Evolutionary conservation across 2,113 vertebrate species (phyloP), one percentile per base, ranked within the genome.

Genomic region (Mus spicilegus): DNA sequence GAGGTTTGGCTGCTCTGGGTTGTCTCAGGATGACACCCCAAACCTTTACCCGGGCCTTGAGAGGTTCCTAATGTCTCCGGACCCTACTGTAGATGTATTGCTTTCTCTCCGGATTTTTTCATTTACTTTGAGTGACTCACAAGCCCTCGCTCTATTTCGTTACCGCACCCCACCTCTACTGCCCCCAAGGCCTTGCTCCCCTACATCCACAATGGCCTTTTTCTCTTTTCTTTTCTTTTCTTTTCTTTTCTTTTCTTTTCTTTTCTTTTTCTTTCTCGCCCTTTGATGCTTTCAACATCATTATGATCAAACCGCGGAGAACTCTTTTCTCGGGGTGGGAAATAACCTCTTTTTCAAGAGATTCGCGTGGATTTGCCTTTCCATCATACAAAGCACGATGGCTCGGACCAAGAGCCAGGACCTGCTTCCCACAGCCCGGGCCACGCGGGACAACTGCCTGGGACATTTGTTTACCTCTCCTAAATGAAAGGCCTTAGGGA

Each of bases 401-500:
- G 36, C 58, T 73, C 51, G 14, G 78, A 70, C 63, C 49, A 11
- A 30, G 93, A 8, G 54, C 63, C 89, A 65, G 46, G 16, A 46
- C 42, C 10, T 24, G 69, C 61, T 78, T 73, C 46, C 51, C 4
- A 77, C 76, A 42, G 58, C 80, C 36, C 14, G 69, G 28, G 26
- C 92, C 19, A 16, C 73, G 17, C 39, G 1, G 77, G 87, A 86
- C 91, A 24, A 70, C 86, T 42, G 75, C 96, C 93, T 63, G 90
- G 85, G 90, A 94, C 84, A 77, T 63, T 95, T 87, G 76, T 72
- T 81, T 85, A 86, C 33, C 96, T 42, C 87, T 95, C 96, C 49
- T 16, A 1, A 11, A 69, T 49, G 14, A 30, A 78, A 85, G 92
- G 91, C 94, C 93, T 70, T 0, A 39, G 65, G 58, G 76, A 82